Evolutionary conservation across 2,113 vertebrate genomes (phyloP).

Genomic region (Ascaphus truei): DNA sequence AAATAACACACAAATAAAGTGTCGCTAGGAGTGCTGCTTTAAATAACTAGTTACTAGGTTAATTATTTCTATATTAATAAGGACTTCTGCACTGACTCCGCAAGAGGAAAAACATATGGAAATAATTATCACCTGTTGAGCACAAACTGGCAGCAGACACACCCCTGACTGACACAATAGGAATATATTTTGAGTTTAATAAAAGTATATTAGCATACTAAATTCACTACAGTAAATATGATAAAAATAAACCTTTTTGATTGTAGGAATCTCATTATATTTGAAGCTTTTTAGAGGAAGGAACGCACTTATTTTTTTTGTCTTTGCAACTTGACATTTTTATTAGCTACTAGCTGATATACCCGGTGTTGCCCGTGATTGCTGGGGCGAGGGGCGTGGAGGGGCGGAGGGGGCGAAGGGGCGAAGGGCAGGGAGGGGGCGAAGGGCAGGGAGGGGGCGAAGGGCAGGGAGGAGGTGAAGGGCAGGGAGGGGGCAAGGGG

Average conservation of each 20-base stretch:
- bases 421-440: too few species aligned
- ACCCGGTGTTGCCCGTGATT: too few species aligned
- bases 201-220: not conserved
- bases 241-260: not conserved
- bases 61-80: not conserved
- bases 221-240: not conserved
- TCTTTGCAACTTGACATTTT: too few species aligned
- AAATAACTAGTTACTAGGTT: not conserved
- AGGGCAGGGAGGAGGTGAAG: too few species aligned
- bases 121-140: constrained; percentile 29
- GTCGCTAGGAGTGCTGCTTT: not conserved
- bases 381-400: too few species aligned
- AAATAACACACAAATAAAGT: not conserved
- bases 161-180: not conserved
- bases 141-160: constrained; percentile 4
- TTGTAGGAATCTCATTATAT: too few species aligned
- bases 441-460: too few species aligned
- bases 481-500: too few species aligned
- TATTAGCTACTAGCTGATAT: too few species aligned
- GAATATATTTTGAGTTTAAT: constrained; percentile 7
- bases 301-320: too few species aligned
- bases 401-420: too few species aligned
- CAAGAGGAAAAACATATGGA: constrained; percentile 26
- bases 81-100: constrained; percentile 12
- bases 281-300: too few species aligned